Percentiles rank a stretch among this genome's conserved stretches.
Evolutionary conservation across 1,140 invertebrate species (phyloP).

Genomic region (Drosophila parabipectinata): DNA sequence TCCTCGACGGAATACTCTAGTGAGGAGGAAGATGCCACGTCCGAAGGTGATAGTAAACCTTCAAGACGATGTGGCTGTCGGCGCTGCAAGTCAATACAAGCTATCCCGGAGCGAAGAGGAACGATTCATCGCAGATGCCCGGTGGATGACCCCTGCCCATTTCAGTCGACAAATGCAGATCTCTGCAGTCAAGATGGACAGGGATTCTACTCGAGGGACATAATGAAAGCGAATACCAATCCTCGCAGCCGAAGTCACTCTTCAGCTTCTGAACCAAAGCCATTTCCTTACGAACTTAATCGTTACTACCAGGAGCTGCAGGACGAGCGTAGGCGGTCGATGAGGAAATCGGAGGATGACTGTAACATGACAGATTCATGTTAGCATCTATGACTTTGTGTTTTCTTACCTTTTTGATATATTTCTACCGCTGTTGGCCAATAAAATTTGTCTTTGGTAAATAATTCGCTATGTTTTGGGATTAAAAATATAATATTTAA

Average conservation of each 20-base stretch:
- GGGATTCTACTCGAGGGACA: not conserved
- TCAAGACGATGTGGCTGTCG: not conserved
- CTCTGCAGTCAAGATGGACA: not conserved
- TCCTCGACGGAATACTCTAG: not conserved
- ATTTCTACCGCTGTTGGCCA: too few species aligned
- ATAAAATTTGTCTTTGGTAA: too few species aligned
- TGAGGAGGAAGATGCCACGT: not conserved
- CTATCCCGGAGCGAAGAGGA: not conserved
- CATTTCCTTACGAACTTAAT: not conserved
- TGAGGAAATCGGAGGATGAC: too few species aligned
- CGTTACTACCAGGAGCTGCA: not conserved
- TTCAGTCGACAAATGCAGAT: not conserved
- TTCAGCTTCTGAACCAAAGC: too few species aligned
- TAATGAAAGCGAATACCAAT: too few species aligned
- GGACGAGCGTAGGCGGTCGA: not conserved
- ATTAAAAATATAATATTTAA: not conserved
- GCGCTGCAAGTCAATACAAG: not conserved
- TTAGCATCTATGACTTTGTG: too few species aligned
- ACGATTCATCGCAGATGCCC: not conserved
- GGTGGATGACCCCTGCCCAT: constrained; percentile 6
- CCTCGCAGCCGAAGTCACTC: too few species aligned
- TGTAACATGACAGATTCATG: too few species aligned
- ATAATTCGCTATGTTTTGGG: too few species aligned
- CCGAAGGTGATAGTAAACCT: not conserved
- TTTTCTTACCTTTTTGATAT: too few species aligned